Conservation (phyloP, 2,113 vertebrate genomes). For the Rattus rattus region DNA sequence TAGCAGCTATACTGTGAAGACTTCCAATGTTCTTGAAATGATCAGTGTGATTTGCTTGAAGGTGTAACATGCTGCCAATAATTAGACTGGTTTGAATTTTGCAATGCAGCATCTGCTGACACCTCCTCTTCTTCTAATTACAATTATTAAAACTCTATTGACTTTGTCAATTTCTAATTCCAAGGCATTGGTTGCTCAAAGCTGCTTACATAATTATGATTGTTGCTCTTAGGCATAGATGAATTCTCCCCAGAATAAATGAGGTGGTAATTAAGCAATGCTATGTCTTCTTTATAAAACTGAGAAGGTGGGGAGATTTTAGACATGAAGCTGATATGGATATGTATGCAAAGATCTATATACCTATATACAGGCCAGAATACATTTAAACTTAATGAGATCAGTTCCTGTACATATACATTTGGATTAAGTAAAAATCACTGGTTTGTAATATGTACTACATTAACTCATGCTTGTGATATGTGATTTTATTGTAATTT, state of each 20-base stretch:
- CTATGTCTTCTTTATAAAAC: neutral
- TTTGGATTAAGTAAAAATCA: neutral
- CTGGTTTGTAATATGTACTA: neutral
- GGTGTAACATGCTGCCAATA: constrained; percentile 69
- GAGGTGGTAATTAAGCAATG: neutral
- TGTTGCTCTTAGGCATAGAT: constrained; percentile 36
- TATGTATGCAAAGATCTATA: neutral
- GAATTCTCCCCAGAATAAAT: constrained; percentile 27
- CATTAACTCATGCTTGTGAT: neutral
- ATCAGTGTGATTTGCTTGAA: constrained; percentile 57
- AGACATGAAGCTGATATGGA: neutral
- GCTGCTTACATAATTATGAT: constrained; percentile 52
- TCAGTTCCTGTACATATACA: neutral
- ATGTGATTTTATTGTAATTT: neutral
- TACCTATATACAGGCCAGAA: neutral
- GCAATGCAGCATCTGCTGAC: constrained; percentile 55
- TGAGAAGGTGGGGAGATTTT: neutral
- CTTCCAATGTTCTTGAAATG: constrained; percentile 68
- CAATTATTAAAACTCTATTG: constrained; percentile 69
- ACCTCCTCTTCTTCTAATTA: constrained; percentile 61
- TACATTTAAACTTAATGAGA: neutral
- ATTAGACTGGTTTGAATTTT: constrained; percentile 69
- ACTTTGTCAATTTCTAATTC: constrained; percentile 70
- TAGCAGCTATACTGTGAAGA: constrained; percentile 64
- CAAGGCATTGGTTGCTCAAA: constrained; percentile 41